Evolutionary conservation across 92 coral and sea anemone species (phyloP).

Genomic region (Plumapathes pennacea): DNA sequence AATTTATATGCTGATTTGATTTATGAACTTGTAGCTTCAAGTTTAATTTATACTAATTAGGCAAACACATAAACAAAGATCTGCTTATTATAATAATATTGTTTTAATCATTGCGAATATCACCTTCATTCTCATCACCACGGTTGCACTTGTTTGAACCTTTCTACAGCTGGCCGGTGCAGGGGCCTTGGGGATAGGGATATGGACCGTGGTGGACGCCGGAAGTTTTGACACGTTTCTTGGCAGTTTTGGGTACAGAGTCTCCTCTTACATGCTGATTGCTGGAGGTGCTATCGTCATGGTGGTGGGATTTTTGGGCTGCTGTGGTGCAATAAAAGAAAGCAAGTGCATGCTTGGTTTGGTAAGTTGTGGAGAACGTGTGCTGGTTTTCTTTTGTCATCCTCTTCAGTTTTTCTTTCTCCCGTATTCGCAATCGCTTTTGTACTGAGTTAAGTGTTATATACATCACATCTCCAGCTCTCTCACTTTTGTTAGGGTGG

Average conservation of each 20-base stretch:
- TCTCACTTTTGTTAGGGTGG: no score
- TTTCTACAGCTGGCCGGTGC: slow-evolving; percentile 69
- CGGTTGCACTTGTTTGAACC: no score
- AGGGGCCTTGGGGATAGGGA: slow-evolving; percentile 78
- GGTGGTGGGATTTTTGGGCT: slow-evolving; percentile 87
- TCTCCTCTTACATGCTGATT: slow-evolving; percentile 71
- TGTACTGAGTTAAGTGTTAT: no score
- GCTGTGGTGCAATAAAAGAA: slow-evolving; percentile 88
- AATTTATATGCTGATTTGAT: no score
- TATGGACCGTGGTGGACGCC: slow-evolving; percentile 91
- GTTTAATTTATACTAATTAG: no score
- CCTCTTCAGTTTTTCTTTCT: background rate
- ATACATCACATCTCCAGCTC: no score
- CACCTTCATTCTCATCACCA: no score
- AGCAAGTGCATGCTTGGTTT: slow-evolving; percentile 78
- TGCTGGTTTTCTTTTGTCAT: background rate
- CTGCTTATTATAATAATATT: no score
- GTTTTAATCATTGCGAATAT: no score
- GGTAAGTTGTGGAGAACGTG: slow-evolving; percentile 45
- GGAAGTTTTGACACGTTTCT: slow-evolving; percentile 87
- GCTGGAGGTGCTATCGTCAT: slow-evolving; percentile 84
- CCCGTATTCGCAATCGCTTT: no score
- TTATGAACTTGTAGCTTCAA: no score
- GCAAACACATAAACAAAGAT: no score
- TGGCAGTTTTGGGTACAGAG: slow-evolving; percentile 70